A percentile compares a stretch with the other conserved stretches of the same genome.
phyloP scores from a whole-genome alignment of 2,797 vertebrate species.

The Oreortyx pictus region DNA sequence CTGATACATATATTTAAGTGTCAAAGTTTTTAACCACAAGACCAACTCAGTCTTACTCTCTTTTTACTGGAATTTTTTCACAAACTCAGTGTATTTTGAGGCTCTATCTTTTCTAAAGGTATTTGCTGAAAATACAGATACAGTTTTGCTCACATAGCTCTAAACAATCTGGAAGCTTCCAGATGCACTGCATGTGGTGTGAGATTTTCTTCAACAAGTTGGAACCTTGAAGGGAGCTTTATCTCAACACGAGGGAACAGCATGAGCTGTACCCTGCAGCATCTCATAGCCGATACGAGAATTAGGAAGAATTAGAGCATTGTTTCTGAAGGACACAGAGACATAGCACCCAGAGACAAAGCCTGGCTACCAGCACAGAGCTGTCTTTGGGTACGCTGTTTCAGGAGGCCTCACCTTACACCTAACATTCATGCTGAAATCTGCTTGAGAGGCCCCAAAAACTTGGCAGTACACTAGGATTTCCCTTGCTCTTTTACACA shows the following conservation, averaged over 20 bases:
- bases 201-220: constrained; percentile 11
- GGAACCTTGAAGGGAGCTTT: constrained; percentile 36
- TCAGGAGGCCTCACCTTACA: not conserved
- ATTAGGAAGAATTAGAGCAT: not conserved
- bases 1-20: not conserved
- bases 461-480: not conserved
- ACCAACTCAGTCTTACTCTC: not conserved
- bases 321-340: not conserved
- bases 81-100: not conserved
- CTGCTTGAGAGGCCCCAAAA: not conserved
- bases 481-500: not conserved
- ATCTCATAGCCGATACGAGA: not conserved
- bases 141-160: not conserved
- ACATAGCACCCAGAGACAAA: not conserved
- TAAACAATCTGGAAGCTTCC: constrained; percentile 36
- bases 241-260: constrained; percentile 15
- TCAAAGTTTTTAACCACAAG: not conserved
- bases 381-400: not conserved
- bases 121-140: constrained; percentile 24
- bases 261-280: not conserved
- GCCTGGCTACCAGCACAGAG: not conserved
- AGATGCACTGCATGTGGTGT: not conserved
- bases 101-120: not conserved
- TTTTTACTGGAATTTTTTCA: not conserved
- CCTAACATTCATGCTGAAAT: not conserved